phyloP scores from a whole-genome alignment of 2,113 vertebrate genomes.

The Oceanodroma tethys region DNA sequence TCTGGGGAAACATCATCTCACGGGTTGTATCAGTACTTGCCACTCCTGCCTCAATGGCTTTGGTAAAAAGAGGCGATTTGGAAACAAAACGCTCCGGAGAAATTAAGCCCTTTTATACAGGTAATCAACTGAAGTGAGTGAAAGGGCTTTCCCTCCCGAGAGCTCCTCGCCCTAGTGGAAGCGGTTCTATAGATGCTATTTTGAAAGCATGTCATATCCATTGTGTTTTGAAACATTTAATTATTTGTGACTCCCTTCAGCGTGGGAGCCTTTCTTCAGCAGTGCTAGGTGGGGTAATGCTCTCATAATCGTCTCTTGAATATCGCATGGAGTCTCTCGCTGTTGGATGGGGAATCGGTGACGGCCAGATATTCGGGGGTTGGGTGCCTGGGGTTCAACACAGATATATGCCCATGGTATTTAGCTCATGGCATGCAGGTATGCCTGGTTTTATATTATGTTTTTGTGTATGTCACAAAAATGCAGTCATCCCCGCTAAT shows the following conservation, averaged over 20 bases:
- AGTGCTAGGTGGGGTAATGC: conserved; percentile 21
- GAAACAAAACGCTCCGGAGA: conserved; percentile 36
- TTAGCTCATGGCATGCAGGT: neutral
- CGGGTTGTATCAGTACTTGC: neutral
- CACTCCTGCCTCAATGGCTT: neutral
- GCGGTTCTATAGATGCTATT: conserved; percentile 64
- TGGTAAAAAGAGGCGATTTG: conserved; percentile 25
- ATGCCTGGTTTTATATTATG: neutral
- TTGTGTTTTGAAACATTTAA: conserved; percentile 70
- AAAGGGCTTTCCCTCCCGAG: conserved; percentile 62
- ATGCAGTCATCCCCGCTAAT: neutral
- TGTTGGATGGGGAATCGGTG: neutral
- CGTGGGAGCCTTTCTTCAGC: conserved; percentile 32
- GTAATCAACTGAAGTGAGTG: conserved; percentile 64
- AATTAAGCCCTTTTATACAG: conserved; percentile 63
- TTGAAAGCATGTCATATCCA: conserved; percentile 65
- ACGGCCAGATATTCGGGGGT: neutral
- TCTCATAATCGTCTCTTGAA: neutral
- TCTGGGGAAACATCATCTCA: neutral
- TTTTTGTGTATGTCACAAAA: neutral
- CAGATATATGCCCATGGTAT: neutral
- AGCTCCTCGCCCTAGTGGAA: conserved; percentile 55
- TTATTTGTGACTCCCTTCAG: conserved; percentile 69
- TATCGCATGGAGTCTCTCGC: fast-evolving
- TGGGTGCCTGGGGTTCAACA: neutral